These are phyloP conservation scores for Porites divaricata DNA, from an alignment of 92 coral and sea anemone species.

Conservation along the genomic window DNA sequence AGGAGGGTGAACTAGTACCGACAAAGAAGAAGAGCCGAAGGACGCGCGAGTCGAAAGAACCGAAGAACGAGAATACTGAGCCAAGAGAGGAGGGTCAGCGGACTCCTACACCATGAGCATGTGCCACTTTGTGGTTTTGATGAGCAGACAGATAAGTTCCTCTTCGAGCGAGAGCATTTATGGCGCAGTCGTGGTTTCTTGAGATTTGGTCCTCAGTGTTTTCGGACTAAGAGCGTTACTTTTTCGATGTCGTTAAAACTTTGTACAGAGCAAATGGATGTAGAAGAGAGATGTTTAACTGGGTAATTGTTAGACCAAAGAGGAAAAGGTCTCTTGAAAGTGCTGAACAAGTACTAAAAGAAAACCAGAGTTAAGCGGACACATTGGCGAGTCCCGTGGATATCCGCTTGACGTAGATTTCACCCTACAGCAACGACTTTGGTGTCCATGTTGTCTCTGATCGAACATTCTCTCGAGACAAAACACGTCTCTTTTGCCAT, in stretches of 20 bases:
- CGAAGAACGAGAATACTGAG: conserved; percentile 74
- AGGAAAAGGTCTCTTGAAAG: neutral
- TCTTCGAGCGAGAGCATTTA: neutral
- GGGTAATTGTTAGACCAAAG: neutral
- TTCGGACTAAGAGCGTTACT: neutral
- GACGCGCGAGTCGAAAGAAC: conserved; percentile 80
- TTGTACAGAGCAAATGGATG: neutral
- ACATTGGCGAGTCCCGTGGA: too few species aligned
- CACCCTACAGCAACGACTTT: too few species aligned
- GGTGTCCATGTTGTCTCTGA: neutral
- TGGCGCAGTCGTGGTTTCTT: neutral
- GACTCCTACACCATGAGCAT: conserved; percentile 67
- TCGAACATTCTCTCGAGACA: neutral
- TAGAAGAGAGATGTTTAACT: neutral
- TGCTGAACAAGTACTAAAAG: neutral
- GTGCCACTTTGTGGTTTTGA: neutral
- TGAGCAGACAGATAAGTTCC: neutral
- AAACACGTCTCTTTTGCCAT: neutral
- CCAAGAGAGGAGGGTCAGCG: conserved; percentile 88
- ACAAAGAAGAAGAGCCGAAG: conserved; percentile 93
- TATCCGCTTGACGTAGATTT: too few species aligned
- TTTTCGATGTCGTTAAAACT: neutral
- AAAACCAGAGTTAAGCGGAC: too few species aligned
- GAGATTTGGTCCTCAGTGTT: too few species aligned
- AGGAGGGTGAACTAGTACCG: conserved; percentile 88